phyloP scores from a whole-genome alignment of 30 jellyfish, hydroid and myxozoan genomes.

The Haliclystus octoradiatus region DNA sequence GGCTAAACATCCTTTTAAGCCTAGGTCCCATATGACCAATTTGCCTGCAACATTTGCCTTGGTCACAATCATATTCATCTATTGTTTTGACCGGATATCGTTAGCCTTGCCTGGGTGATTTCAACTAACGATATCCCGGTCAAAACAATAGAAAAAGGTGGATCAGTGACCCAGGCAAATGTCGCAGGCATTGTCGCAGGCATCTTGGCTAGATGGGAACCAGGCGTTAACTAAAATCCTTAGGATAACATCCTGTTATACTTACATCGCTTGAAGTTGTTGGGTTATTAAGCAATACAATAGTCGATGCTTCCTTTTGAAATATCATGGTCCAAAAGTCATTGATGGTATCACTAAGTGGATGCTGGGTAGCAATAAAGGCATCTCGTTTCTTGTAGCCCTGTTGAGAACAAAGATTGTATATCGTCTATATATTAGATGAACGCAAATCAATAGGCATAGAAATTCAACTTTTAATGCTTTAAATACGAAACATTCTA shows the following conservation, averaged over 20 bases:
- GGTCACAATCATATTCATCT: too few relatives aligned
- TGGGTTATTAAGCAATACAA: slow-evolving; percentile 45
- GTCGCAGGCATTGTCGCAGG: not conserved
- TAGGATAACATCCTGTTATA: not conserved
- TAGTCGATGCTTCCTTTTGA: slow-evolving; percentile 38
- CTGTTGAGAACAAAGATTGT: slow-evolving; percentile 15
- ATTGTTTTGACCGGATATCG: too few relatives aligned
- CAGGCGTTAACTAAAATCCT: too few relatives aligned
- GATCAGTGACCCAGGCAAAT: not conserved
- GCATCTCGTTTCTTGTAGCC: slow-evolving; percentile 72
- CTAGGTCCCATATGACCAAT: too few relatives aligned
- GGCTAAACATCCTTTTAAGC: too few relatives aligned
- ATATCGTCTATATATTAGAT: not conserved
- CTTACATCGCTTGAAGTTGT: slow-evolving; percentile 43
- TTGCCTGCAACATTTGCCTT: too few relatives aligned
- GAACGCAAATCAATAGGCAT: not conserved
- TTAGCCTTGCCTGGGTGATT: too few relatives aligned
- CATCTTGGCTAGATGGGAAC: not conserved
- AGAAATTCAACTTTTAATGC: too few relatives aligned
- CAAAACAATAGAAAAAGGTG: too few relatives aligned
- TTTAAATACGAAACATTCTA: too few relatives aligned
- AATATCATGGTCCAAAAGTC: slow-evolving; percentile 85
- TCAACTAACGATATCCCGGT: too few relatives aligned
- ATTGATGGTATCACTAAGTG: slow-evolving; percentile 42
- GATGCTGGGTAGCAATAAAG: slow-evolving; percentile 84